Base-by-base conservation (phyloP, 2,888 invertebrate genomes). In the Pelosia muscerda region DNA sequence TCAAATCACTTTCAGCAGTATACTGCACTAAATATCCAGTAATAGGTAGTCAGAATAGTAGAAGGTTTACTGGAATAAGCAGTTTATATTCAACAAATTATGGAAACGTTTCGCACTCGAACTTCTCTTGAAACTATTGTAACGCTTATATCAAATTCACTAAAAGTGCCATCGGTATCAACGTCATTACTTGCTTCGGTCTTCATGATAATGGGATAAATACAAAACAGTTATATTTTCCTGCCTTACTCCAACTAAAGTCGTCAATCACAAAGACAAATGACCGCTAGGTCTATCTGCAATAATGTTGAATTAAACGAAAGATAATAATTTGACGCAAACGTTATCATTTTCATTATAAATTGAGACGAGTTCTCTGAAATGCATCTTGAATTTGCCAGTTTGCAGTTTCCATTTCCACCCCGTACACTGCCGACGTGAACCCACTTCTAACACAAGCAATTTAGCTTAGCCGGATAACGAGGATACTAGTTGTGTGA, bases 201-300 rank as follows among this genome's bases (percentile, higher is more conserved):
- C 15, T 59, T 25, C 22, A 38, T 25, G 25, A 60, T 60, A 42
- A 60, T 42, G 25, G n/a, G 19, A 42, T 60, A 42, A 19, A n/a
- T 25, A n/a, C 22, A 42, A 60, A 25, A 25, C 38, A 38, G 19
- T 6, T 26, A 42, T 25, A 60, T 42, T 26, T 19, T 10, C 22
- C 25, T 19, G 25, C 19, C 19, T 15, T 6, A 3, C 9, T 60
- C 25, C n/a, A n/a, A n/a, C n/a, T n/a, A 25, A 25, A 38, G 25
- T 11, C 60, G 42, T 60, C 60, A 60, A 42, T 60, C 60, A 60
- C 42, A 11, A 60, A 42, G 42, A 60, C 60, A 60, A 60, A 42
- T 26, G 38, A 60, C 25, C 15, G 57, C 38, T 1, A 11, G 2
- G 4, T 54, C n/a, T 22, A 1, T 23, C 23, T 15, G 22, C 25